A percentile compares a stretch with the other conserved stretches of the same genome.
These are phyloP conservation scores for Falco biarmicus DNA, from an alignment of 2,797 vertebrate species.

Conservation along the genomic window DNA sequence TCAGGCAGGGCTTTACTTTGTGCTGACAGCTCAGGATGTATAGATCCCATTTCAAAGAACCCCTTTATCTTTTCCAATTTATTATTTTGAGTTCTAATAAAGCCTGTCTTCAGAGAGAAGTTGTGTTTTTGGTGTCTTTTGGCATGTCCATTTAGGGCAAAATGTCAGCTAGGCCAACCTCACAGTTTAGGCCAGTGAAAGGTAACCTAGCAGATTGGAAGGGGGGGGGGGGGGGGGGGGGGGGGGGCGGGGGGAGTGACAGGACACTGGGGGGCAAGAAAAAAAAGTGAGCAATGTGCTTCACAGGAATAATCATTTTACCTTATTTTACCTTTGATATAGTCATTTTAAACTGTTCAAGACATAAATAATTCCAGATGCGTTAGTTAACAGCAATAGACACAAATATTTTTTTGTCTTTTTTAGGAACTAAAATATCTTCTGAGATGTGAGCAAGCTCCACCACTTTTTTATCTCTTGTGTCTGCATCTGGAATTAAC, in stretches of 20 bases:
- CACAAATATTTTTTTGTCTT: background rate
- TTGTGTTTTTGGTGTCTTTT: background rate
- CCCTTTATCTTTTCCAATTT: background rate
- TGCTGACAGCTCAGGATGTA: background rate
- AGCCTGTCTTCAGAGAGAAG: background rate
- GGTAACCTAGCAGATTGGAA: too few species aligned
- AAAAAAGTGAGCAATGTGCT: background rate
- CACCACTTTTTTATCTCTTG: background rate
- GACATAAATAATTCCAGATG: background rate
- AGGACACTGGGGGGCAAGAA: too few species aligned
- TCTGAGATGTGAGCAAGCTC: background rate
- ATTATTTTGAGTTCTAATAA: conserved; percentile 22
- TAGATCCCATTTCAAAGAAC: conserved; percentile 15
- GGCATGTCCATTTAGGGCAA: background rate
- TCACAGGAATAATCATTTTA: background rate
- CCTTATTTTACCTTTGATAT: background rate
- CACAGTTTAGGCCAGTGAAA: background rate
- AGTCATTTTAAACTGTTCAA: background rate
- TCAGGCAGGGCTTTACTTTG: background rate
- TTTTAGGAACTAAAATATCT: background rate
- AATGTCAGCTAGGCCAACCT: background rate
- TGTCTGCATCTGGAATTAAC: background rate
- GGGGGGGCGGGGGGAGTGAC: too few species aligned
- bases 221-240: too few species aligned
- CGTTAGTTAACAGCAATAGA: background rate